Evolutionary conservation across 2,113 vertebrate genomes (phyloP), one percentile per base, ranked within the genome.

Genomic region (Podiceps cristatus): DNA sequence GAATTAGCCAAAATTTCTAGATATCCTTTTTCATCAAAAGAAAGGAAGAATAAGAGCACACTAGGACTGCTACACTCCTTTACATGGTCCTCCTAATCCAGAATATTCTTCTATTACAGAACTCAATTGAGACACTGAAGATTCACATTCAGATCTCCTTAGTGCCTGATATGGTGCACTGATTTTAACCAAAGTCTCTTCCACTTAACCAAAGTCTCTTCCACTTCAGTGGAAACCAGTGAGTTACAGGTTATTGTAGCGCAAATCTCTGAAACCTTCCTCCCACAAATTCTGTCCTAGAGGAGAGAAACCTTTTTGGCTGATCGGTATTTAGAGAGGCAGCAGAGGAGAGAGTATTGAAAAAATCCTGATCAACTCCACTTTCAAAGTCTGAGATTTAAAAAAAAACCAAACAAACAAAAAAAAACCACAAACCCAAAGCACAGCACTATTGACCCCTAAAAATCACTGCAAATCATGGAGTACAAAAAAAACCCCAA

Each of bases 181-280:
- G 69, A 88, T 92, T 95, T 90, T 93, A 75, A 90, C 68, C 29
- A 68, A 77, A 72, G 19, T 82, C 18, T 84, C 49, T 83, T 95
- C 63, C 66, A 82, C 40, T 86, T 92, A 75, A 90, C 68, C 29
- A 68, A 77, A 72, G 19, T 82, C 18, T 84, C 49, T 83, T 95
- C 63, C 66, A 82, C 40, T 86, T 92, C 2, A 1, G 9, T 79
- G 71, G 86, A 75, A 93, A 72, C 11, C 56, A 63, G 31, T 1
- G 4, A 82, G 19, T 67, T 88, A 64, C 53, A 74, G 37, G 59
- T 66, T 89, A 81, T 66, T 81, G 27, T 22, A 53, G 29, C 40
- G 17, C 18, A 88, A 72, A 68, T 82, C n/a, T 64, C 90, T 76
- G 74, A 96, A 92, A 64, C 64, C 40, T 85, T 90, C n/a, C 24